Evolutionary conservation across 2,888 invertebrate genomes (phyloP).

Genomic region (Ariolimax columbianus): DNA sequence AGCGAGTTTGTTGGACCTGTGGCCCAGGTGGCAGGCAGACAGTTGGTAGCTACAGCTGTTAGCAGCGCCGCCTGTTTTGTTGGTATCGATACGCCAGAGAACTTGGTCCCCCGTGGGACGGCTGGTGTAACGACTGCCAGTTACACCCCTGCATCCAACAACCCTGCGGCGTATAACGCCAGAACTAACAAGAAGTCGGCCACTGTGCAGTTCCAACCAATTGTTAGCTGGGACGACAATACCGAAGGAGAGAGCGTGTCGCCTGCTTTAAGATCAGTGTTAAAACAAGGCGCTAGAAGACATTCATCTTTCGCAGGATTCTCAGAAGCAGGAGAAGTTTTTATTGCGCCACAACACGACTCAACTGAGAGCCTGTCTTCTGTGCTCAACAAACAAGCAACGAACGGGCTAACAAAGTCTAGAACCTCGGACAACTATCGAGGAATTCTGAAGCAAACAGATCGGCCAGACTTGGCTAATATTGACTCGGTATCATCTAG

Average conservation of each 20-base stretch:
- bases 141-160: neutral
- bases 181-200: slow-evolving; percentile 39
- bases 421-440: slow-evolving; percentile 48
- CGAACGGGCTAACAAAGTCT: slow-evolving; percentile 47
- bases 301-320: slow-evolving; percentile 52
- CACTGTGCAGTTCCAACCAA: slow-evolving; percentile 49
- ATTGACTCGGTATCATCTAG: slow-evolving; percentile 15
- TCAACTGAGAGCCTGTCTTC: neutral
- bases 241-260: slow-evolving; percentile 22
- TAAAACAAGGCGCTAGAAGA: slow-evolving; percentile 43
- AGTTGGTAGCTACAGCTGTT: slow-evolving; percentile 48
- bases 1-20: slow-evolving; percentile 47
- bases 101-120: slow-evolving; percentile 5
- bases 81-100: slow-evolving; percentile 23
- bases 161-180: neutral
- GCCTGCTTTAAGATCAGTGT: slow-evolving; percentile 44
- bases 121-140: neutral
- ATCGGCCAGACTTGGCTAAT: neutral
- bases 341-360: neutral
- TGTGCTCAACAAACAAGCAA: slow-evolving; percentile 27
- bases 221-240: slow-evolving; percentile 49
- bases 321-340: slow-evolving; percentile 36
- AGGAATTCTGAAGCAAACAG: slow-evolving; percentile 44
- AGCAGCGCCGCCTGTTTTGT: slow-evolving; percentile 42
- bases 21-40: slow-evolving; percentile 47